A percentile compares a stretch with the other conserved stretches of the same genome.
phyloP scores from a whole-genome alignment of 2,888 invertebrate genomes.

The Venustoraphidia nigricollis region DNA sequence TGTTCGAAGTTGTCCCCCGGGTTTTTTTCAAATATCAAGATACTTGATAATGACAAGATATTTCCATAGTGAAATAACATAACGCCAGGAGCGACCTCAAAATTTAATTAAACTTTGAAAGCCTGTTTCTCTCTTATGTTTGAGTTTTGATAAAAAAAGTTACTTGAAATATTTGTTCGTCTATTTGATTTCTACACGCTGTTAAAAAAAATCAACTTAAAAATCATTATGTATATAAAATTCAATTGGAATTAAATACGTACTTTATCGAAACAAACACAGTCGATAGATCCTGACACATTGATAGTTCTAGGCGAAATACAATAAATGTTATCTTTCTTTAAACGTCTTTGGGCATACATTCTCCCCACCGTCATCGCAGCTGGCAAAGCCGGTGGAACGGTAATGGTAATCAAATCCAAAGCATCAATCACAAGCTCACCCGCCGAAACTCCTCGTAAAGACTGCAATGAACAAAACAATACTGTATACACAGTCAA shows the following conservation, averaged over 20 bases:
- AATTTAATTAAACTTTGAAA: no score
- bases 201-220: no score
- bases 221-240: neutral
- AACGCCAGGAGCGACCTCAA: no score
- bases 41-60: no score
- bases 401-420: constrained; percentile 86
- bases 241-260: constrained; percentile 3
- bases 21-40: no score
- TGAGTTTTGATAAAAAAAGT: no score
- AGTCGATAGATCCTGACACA: constrained; percentile 77
- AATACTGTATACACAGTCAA: no score
- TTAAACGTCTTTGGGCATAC: constrained; percentile 73
- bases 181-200: no score
- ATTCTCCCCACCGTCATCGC: constrained; percentile 94
- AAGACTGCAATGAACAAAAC: constrained; percentile 29
- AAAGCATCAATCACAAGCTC: constrained; percentile 68
- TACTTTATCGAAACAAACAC: constrained; percentile 84
- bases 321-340: constrained; percentile 66
- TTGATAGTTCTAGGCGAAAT: constrained; percentile 89
- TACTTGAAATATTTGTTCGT: no score
- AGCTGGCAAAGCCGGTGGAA: constrained; percentile 88
- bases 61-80: no score
- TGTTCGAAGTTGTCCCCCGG: no score
- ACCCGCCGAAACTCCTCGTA: constrained; percentile 38
- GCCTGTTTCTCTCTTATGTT: no score